Conservation (phyloP, 2,888 invertebrate species). For the Chymomyza fuscimana region DNA sequence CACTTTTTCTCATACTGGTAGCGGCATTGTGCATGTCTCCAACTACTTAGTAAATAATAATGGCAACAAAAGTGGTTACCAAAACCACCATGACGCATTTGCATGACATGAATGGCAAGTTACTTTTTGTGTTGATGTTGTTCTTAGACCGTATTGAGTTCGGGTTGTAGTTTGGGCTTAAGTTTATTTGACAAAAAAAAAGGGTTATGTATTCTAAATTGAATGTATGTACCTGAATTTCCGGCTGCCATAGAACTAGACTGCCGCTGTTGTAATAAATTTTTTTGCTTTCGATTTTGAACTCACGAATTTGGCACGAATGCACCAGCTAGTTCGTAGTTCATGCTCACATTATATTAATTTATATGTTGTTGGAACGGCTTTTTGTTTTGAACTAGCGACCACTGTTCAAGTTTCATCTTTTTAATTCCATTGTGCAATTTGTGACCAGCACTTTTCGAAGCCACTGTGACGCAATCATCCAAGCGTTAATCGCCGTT, state of each 20-base stretch:
- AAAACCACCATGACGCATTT: conserved; percentile 60
- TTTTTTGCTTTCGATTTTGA: background rate
- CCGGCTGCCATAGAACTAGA: conserved; percentile 6
- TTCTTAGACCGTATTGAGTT: background rate
- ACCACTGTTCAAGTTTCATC: conserved; percentile 21
- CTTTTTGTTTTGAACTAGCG: too few species aligned
- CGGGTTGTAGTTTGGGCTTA: background rate
- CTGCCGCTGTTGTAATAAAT: too few species aligned
- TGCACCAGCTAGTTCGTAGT: too few species aligned
- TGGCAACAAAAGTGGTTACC: conserved; percentile 33
- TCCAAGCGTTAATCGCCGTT: conserved; percentile 75
- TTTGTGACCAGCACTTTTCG: conserved; percentile 72
- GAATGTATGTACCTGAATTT: conserved; percentile 17
- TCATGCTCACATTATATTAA: background rate
- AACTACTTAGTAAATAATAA: conserved; percentile 70
- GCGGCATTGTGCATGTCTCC: conserved; percentile 53
- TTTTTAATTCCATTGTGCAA: conserved; percentile 65
- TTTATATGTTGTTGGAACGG: background rate
- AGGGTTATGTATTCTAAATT: conserved; percentile 7
- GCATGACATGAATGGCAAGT: conserved; percentile 52
- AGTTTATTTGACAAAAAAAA: conserved; percentile 4
- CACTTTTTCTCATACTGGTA: conserved; percentile 10
- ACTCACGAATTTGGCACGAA: background rate
- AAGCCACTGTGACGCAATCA: conserved; percentile 52
- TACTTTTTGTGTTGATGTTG: background rate